A percentile compares a stretch with the other conserved stretches of the same genome.
These are phyloP conservation scores for Ganaspis brasiliensis DNA, from an alignment of 2,888 invertebrate genomes.

Conservation along the genomic window DNA sequence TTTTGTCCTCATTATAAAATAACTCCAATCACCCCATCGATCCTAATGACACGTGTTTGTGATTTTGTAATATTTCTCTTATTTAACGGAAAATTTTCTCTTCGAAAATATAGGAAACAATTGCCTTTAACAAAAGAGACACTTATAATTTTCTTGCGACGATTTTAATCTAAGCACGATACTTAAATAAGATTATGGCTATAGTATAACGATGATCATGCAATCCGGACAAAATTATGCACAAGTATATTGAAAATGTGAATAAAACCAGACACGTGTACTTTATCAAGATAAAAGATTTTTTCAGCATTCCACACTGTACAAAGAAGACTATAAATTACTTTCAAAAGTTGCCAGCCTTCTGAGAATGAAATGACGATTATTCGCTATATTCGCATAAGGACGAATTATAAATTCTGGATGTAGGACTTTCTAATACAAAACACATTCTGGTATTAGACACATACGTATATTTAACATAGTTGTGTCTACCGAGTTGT, in stretches of 20 bases:
- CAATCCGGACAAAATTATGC: constrained; percentile 36
- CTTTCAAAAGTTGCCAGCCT: constrained; percentile 30
- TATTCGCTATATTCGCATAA: constrained; percentile 31
- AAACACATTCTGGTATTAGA: background rate
- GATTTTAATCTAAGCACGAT: constrained; percentile 9
- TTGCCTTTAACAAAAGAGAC: background rate
- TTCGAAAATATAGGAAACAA: background rate
- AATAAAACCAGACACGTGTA: constrained; percentile 36
- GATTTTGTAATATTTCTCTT: too few relatives aligned
- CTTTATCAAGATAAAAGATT: constrained; percentile 40
- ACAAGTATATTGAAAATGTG: constrained; percentile 41
- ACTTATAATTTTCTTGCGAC: background rate
- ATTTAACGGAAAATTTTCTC: too few relatives aligned
- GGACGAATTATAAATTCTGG: constrained; percentile 41
- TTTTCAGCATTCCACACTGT: constrained; percentile 29
- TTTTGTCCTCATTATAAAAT: too few relatives aligned
- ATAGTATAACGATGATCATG: constrained; percentile 22
- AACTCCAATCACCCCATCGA: too few relatives aligned
- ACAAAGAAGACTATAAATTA: constrained; percentile 35
- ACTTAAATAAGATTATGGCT: constrained; percentile 22
- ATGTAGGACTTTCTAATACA: constrained; percentile 41
- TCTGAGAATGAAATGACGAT: constrained; percentile 38
- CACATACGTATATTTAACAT: background rate
- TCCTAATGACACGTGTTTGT: too few relatives aligned
- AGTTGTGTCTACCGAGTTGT: background rate